Conservation (phyloP, 2,113 vertebrate genomes). For the Cercocebus atys region DNA sequence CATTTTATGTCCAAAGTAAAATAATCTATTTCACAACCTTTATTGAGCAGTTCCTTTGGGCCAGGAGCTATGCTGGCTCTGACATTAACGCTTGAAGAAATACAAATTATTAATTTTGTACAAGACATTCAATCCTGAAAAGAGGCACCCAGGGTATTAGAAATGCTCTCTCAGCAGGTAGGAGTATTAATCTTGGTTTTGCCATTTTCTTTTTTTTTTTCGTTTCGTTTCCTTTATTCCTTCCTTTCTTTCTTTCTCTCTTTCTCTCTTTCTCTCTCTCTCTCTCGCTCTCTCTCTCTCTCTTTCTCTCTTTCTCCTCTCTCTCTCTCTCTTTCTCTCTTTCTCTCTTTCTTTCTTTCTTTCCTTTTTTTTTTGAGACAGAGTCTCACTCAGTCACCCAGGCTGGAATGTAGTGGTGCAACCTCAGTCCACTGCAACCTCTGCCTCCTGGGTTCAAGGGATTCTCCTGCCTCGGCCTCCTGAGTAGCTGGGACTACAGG, state of each 20-base stretch:
- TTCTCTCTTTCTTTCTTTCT: too few relatives aligned
- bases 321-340: fast-evolving
- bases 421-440: too few relatives aligned
- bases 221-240: fast-evolving
- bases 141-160: not conserved
- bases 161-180: not conserved
- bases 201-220: too few relatives aligned
- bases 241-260: fast-evolving
- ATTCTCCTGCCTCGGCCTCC: too few relatives aligned
- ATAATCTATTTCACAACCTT: not conserved
- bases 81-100: not conserved
- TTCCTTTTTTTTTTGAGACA: too few relatives aligned
- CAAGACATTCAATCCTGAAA: not conserved
- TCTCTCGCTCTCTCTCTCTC: fast-evolving
- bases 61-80: not conserved
- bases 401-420: too few relatives aligned
- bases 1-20: not conserved
- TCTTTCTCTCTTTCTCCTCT: too few relatives aligned
- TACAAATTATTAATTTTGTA: not conserved
- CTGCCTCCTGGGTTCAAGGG: too few relatives aligned
- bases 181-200: not conserved
- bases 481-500: too few relatives aligned
- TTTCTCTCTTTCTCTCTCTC: fast-evolving
- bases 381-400: too few relatives aligned
- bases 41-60: not conserved